Conservation (phyloP, 64 coral and sea anemone species). For the Hydrozoanthus tunicans region DNA sequence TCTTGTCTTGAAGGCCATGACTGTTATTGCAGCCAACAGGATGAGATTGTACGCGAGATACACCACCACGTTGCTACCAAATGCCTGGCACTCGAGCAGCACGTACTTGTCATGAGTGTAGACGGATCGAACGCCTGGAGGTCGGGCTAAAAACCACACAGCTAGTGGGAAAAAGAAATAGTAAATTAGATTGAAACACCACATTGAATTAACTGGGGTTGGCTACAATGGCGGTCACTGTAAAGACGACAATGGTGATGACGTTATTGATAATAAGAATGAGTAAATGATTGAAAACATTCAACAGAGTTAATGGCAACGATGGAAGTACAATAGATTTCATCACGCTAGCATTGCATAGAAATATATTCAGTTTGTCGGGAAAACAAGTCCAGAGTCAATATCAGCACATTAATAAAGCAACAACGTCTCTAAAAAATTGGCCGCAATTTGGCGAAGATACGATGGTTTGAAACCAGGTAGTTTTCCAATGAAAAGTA, state of each 20-base stretch:
- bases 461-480: too few relatives aligned
- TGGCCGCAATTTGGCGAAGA: too few relatives aligned
- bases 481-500: too few relatives aligned
- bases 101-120: conserved; percentile 11
- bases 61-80: conserved; percentile 13
- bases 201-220: not conserved
- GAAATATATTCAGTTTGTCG: too few relatives aligned
- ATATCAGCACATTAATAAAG: too few relatives aligned
- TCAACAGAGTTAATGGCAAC: not conserved
- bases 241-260: not conserved
- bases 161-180: not conserved
- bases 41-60: conserved; percentile 43
- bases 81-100: conserved; percentile 32
- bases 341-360: too few relatives aligned
- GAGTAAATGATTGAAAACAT: too few relatives aligned
- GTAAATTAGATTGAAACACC: not conserved
- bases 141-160: conserved; percentile 38
- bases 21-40: conserved; percentile 49
- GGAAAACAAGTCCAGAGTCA: too few relatives aligned
- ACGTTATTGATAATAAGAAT: too few relatives aligned
- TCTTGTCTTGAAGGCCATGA: conserved; percentile 65
- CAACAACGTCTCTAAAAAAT: too few relatives aligned
- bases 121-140: not conserved
- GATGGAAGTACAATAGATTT: too few relatives aligned
- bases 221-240: not conserved